These are phyloP conservation scores for Anniella stebbinsi DNA, from an alignment of 2,797 vertebrate genomes.

Conservation along the genomic window DNA sequence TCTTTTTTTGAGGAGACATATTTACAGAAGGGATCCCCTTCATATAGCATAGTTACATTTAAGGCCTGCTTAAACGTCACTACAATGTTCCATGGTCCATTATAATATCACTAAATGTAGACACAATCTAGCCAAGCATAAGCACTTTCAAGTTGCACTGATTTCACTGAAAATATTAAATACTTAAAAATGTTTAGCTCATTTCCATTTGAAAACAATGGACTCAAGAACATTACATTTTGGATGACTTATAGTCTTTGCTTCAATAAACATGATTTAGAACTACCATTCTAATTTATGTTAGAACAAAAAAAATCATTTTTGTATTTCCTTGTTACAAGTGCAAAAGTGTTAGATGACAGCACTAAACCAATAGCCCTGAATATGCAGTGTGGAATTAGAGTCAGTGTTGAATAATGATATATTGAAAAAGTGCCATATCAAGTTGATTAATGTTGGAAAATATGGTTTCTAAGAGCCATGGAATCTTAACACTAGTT, in stretches of 20 bases:
- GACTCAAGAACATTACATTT: background rate
- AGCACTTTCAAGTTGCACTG: background rate
- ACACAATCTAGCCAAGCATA: background rate
- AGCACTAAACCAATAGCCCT: slow-evolving; percentile 30
- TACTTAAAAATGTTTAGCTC: background rate
- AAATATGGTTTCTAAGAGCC: slow-evolving; percentile 71
- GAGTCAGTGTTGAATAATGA: slow-evolving; percentile 53
- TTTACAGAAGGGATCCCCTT: background rate
- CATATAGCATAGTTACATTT: background rate
- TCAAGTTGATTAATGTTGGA: slow-evolving; percentile 74
- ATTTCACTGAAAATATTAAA: slow-evolving; percentile 10
- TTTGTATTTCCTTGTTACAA: slow-evolving; percentile 25
- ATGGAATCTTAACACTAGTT: slow-evolving; percentile 74
- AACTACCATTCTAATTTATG: slow-evolving; percentile 17
- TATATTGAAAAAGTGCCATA: slow-evolving; percentile 62
- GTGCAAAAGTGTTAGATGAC: background rate
- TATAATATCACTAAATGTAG: background rate
- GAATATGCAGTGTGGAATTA: slow-evolving; percentile 41
- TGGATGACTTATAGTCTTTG: background rate
- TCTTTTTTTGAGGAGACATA: background rate
- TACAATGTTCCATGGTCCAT: background rate
- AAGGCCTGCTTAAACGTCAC: background rate
- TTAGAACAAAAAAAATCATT: slow-evolving; percentile 18
- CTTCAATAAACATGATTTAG: slow-evolving; percentile 20
- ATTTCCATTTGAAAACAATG: background rate